Evolutionary conservation across 2,888 invertebrate species (phyloP), one percentile per base, ranked within the genome.

Genomic region (Calephelis perditalis): DNA sequence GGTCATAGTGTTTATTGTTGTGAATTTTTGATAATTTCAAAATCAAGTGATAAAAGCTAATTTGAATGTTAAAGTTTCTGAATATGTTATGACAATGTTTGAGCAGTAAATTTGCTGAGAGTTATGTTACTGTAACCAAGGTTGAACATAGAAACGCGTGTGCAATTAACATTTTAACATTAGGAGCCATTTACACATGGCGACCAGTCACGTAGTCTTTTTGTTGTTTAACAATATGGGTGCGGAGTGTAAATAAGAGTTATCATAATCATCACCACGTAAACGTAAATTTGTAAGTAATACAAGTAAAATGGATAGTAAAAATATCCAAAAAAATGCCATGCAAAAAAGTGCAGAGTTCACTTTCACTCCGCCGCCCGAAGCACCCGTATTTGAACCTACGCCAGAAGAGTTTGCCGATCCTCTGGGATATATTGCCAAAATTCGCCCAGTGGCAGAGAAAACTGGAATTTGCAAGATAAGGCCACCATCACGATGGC

Each of bases 401-500:
- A 94, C 94, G 46, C 87, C 84, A 63, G 94, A 95, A 81, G 95
- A 95, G 80, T 95, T 95, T 78, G 80, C 90, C 70, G 95, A 96
- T 85, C 94, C 95, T 46, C 82, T 95, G 68, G 93, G 91, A 62
- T 95, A 95, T 76, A 94, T 96, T 62, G 93, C 92, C 47, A 94
- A 94, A 86, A 95, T 96, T 68, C 91, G 94, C 60, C 93, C 94
- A 26, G 91, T 94, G 57, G 95, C 94, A 10, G 94, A 94, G 78
- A 92, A 93, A 80, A 92, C 92, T 64, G 95, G 95, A 65, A 94
- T 96, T 66, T 94, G 95, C 76, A 95, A 95, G 91, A 95, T 96
- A 73, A 93, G 92, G 72, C 95, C 95, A 60, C 95, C 95, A 60
- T 81, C 92, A 75, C 92, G 93, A 68, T 96, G 95, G 94, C 94